phyloP scores from a whole-genome alignment of 2,113 vertebrate species.

The Pontoporia blainvillei region DNA sequence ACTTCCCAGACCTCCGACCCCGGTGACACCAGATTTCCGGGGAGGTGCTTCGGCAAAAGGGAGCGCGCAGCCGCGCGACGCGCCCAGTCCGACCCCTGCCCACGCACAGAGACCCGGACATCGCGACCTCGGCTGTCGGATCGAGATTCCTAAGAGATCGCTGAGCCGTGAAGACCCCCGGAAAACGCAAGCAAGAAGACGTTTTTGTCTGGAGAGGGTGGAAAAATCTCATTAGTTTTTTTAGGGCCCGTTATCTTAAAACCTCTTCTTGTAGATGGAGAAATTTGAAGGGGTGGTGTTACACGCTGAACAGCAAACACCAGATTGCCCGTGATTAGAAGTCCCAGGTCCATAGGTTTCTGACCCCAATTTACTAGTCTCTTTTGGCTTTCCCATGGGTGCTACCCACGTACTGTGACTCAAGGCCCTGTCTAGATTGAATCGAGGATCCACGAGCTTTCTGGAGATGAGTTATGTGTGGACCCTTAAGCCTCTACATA shows the following conservation, averaged over 20 bases:
- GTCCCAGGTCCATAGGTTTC: not conserved
- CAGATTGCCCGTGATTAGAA: not conserved
- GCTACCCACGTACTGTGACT: no score
- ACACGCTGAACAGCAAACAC: not conserved
- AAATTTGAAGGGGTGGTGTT: not conserved
- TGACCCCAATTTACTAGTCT: no score
- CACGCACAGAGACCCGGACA: rapidly evolving
- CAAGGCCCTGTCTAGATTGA: not conserved
- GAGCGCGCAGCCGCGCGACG: rapidly evolving
- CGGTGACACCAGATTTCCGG: not conserved
- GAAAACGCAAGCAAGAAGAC: rapidly evolving
- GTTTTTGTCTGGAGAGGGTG: not conserved
- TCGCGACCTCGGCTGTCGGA: rapidly evolving
- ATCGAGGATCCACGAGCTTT: not conserved
- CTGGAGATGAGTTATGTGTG: not conserved
- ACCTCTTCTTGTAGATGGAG: not conserved
- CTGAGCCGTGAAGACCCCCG: rapidly evolving
- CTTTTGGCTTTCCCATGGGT: not conserved
- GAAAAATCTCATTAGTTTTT: not conserved
- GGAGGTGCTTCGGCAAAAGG: rapidly evolving
- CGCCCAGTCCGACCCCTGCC: not conserved
- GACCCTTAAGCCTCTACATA: no score
- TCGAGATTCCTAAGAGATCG: rapidly evolving
- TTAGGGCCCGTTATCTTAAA: not conserved
- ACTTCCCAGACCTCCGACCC: not conserved